These are phyloP conservation scores for human (Homo sapiens) DNA, from an alignment of 2,113 vertebrate species.

Conservation along the genomic window DNA sequence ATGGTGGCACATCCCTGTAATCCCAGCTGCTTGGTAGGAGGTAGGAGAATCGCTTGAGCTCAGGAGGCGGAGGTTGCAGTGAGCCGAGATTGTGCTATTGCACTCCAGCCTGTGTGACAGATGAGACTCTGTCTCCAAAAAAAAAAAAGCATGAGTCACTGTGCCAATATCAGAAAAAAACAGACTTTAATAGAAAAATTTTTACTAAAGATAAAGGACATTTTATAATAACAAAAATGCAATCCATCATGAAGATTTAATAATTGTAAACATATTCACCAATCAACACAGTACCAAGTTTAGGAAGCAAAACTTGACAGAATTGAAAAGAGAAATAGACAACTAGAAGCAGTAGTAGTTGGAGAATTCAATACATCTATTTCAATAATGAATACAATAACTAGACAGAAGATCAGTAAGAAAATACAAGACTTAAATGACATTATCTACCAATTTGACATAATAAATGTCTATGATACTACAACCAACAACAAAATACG, in stretches of 20 bases:
- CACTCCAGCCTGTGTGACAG: too few species aligned
- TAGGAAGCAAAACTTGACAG: not conserved
- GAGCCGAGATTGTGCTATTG: too few species aligned
- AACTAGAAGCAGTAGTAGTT: not conserved
- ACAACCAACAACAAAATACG: not conserved
- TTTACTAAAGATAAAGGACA: not conserved
- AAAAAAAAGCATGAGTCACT: not conserved
- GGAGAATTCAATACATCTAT: not conserved
- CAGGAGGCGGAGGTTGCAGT: too few species aligned
- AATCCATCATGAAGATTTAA: not conserved
- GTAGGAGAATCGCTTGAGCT: too few species aligned
- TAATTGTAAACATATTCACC: not conserved
- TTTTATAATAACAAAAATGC: not conserved
- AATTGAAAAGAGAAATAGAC: not conserved
- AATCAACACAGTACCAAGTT: not conserved
- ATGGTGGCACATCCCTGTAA: too few species aligned
- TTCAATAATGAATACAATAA: not conserved
- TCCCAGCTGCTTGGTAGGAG: too few species aligned
- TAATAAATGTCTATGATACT: not conserved
- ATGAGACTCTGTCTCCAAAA: too few species aligned
- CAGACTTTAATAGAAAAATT: not conserved
- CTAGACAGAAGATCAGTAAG: not conserved
- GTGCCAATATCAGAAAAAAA: not conserved
- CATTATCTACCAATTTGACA: not conserved
- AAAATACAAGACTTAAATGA: not conserved